Conservation (phyloP, 2,113 vertebrate species). For the Tetrao urogallus region DNA sequence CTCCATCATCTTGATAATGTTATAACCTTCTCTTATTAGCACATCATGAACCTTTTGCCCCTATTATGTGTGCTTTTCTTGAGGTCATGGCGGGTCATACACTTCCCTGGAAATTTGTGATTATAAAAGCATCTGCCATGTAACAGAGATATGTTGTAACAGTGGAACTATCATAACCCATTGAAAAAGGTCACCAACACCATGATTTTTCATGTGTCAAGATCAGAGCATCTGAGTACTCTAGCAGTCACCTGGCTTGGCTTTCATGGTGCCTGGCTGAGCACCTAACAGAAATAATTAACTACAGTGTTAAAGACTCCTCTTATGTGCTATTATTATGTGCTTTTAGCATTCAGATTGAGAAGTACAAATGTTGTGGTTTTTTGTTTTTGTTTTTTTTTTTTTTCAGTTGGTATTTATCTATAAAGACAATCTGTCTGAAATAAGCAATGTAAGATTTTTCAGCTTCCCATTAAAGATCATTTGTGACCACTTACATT, state of each 20-base stretch:
- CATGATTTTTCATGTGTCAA: not conserved
- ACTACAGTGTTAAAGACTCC: not conserved
- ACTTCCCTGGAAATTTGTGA: not conserved
- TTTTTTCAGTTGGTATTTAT: conserved; percentile 21
- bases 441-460: not conserved
- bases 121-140: conserved; percentile 41
- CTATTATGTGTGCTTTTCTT: conserved; percentile 12
- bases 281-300: conserved; percentile 1
- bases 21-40: conserved; percentile 48
- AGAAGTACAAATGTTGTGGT: not conserved
- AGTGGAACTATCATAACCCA: not conserved
- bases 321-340: not conserved
- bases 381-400: not conserved
- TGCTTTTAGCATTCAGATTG: not conserved
- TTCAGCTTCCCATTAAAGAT: conserved; percentile 12
- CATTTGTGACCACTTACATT: conserved; percentile 29
- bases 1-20: conserved; percentile 8
- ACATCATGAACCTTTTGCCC: not conserved
- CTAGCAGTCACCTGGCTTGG: fast-evolving
- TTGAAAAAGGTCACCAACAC: not conserved
- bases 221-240: not conserved
- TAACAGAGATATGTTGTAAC: not conserved
- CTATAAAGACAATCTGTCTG: not conserved
- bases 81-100: conserved; percentile 25
- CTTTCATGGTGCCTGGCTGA: not conserved